phyloP scores from a whole-genome alignment of 2,888 invertebrate species.

The Chrysolina oricalcia region DNA sequence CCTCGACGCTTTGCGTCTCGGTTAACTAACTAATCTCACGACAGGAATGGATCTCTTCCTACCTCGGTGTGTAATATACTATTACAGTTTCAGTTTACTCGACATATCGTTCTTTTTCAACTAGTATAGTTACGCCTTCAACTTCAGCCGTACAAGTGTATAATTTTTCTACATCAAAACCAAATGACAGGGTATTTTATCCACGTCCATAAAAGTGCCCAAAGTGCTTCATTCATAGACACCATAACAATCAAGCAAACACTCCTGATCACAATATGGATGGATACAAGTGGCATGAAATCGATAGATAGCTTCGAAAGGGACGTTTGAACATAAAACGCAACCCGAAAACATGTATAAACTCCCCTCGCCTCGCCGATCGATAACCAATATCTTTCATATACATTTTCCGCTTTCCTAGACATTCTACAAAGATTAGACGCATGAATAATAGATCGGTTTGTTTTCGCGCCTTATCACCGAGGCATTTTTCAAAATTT shows the following conservation, averaged over 20 bases:
- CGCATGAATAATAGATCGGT: conserved; percentile 48
- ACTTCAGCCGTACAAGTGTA: neutral
- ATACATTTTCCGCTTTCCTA: conserved; percentile 42
- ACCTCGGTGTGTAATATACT: too few species aligned
- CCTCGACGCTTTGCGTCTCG: too few species aligned
- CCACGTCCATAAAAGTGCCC: neutral
- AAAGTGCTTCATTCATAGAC: neutral
- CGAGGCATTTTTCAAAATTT: conserved; percentile 45
- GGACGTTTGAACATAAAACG: conserved; percentile 35
- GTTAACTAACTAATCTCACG: too few species aligned
- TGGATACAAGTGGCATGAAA: conserved; percentile 24
- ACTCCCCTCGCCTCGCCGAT: conserved; percentile 43
- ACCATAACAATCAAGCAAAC: conserved; percentile 5
- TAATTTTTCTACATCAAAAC: neutral
- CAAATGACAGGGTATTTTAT: conserved; percentile 9
- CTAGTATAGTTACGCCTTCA: too few species aligned
- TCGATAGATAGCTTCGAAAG: conserved; percentile 25
- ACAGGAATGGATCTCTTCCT: too few species aligned
- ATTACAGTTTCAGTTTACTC: too few species aligned
- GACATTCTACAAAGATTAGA: conserved; percentile 48
- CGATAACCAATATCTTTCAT: conserved; percentile 49
- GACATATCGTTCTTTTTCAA: too few species aligned
- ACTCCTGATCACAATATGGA: conserved; percentile 16
- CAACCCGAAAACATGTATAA: conserved; percentile 43
- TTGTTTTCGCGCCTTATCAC: conserved; percentile 44